phyloP scores from a whole-genome alignment of 2,113 vertebrate genomes.

The Cercopithecus mona region DNA sequence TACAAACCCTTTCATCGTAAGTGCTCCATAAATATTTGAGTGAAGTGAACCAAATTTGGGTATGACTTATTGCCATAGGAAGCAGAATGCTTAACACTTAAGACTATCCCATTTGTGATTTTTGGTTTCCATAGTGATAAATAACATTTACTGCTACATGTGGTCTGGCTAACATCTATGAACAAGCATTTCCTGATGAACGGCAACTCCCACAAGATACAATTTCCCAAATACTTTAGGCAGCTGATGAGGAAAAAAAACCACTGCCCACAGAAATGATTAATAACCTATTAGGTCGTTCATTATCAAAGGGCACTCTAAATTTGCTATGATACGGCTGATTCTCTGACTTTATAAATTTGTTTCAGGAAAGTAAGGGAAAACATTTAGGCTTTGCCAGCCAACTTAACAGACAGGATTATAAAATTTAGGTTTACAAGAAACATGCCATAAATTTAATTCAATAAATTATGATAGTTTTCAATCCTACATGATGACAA shows the following conservation, averaged over 20 bases:
- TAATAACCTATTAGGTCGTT: conserved; percentile 52
- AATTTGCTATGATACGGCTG: neutral
- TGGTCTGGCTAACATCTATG: conserved; percentile 71
- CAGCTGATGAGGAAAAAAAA: conserved; percentile 63
- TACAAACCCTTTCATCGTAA: neutral
- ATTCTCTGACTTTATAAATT: neutral
- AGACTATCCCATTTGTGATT: conserved; percentile 59
- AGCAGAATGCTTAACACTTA: conserved; percentile 44
- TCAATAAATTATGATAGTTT: conserved; percentile 25
- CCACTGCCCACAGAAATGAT: conserved; percentile 53
- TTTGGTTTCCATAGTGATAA: conserved; percentile 71
- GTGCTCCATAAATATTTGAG: conserved; percentile 27
- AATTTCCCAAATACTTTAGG: conserved; percentile 72
- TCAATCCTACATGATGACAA: neutral
- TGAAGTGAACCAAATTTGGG: conserved; percentile 17
- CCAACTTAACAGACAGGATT: neutral
- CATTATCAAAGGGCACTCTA: neutral
- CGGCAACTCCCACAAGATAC: conserved; percentile 68
- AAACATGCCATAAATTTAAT: neutral
- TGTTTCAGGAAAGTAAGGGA: conserved; percentile 24
- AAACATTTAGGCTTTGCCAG: conserved; percentile 24
- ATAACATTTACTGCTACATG: conserved; percentile 73
- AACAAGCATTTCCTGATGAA: conserved; percentile 76
- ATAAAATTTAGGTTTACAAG: neutral
- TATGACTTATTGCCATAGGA: conserved; percentile 38